Conservation (phyloP, 2,888 invertebrate species). For the Ichneumon xanthorius region DNA sequence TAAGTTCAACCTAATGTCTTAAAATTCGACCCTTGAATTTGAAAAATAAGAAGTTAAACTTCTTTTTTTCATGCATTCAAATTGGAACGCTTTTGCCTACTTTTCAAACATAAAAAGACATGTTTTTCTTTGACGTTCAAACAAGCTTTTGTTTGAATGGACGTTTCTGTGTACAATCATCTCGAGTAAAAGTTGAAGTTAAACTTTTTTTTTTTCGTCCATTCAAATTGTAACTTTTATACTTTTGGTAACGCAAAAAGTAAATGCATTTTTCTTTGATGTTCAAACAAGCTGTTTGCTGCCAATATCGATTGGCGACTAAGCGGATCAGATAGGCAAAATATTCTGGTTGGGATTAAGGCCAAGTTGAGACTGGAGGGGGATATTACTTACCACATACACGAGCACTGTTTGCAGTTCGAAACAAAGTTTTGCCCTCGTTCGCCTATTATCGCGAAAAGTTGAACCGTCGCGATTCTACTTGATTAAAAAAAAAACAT, state of each 20-base stretch:
- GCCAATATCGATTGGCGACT: background rate
- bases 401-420: background rate
- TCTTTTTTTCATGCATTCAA: background rate
- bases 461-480: background rate
- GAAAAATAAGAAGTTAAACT: too few relatives aligned
- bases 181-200: background rate
- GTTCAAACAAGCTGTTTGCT: background rate
- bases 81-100: background rate
- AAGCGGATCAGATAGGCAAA: background rate
- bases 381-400: background rate
- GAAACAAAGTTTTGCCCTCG: conserved; percentile 4
- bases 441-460: conserved; percentile 3
- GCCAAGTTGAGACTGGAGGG: background rate
- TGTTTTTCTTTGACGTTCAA: background rate
- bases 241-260: too few relatives aligned
- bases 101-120: background rate
- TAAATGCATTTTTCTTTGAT: background rate
- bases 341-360: background rate
- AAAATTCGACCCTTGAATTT: too few relatives aligned
- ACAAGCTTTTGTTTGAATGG: too few relatives aligned
- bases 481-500: background rate
- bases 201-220: too few relatives aligned
- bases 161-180: background rate
- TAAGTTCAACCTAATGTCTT: too few relatives aligned
- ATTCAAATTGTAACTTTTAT: too few relatives aligned